Evolutionary conservation across 2,113 vertebrate species (phyloP).

Genomic region (Onychostruthus taczanowskii): DNA sequence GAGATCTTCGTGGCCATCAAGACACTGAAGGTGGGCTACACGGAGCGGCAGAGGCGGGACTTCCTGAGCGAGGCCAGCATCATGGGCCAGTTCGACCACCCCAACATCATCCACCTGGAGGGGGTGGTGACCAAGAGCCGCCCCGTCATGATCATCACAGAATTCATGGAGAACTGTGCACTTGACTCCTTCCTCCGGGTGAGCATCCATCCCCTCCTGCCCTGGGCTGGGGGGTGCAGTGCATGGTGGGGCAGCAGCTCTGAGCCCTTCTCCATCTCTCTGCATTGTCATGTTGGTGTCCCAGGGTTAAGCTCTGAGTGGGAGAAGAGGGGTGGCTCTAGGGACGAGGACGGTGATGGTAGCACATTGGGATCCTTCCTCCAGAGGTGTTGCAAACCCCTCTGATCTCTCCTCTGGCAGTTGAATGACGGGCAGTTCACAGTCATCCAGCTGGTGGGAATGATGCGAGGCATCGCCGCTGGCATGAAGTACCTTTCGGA

Average conservation of each 20-base stretch:
- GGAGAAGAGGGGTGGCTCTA: background rate
- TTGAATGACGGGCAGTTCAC: constrained; percentile 97
- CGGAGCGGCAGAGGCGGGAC: constrained; percentile 92
- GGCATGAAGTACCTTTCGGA: constrained; percentile 98
- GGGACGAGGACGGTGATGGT: background rate
- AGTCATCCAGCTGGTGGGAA: constrained; percentile 95
- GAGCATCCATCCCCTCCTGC: constrained; percentile 25
- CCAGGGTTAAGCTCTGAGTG: background rate
- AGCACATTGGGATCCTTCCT: background rate
- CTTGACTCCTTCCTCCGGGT: constrained; percentile 97
- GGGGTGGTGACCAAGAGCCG: constrained; percentile 98
- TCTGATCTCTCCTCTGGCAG: constrained; percentile 63
- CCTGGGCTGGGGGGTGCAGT: background rate
- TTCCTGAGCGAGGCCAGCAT: constrained; percentile 97
- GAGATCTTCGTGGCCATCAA: constrained; percentile 99
- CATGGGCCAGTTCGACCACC: constrained; percentile 99
- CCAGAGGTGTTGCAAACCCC: background rate
- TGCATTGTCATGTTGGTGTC: background rate
- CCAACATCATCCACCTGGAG: constrained; percentile 97
- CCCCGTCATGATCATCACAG: constrained; percentile 97
- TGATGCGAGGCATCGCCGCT: constrained; percentile 92
- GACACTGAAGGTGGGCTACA: constrained; percentile 97
- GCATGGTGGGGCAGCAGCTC: background rate
- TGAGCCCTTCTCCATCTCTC: background rate
- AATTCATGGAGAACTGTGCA: constrained; percentile 99